phyloP scores from a whole-genome alignment of 2,113 vertebrate species.

The Otolemur garnettii region DNA sequence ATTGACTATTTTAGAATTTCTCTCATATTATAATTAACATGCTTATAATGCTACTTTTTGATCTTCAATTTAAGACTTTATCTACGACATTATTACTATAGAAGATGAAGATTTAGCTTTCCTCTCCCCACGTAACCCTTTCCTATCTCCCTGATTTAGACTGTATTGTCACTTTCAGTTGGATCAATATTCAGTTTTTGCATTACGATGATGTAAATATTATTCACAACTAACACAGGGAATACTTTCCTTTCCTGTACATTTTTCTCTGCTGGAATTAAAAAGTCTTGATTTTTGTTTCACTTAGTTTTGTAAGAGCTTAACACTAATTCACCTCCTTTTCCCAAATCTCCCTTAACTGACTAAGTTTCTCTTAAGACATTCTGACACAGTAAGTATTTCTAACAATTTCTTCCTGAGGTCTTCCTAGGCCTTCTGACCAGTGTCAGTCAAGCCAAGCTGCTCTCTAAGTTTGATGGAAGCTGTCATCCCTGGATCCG shows the following conservation, averaged over 20 bases:
- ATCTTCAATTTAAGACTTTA: conserved; percentile 44
- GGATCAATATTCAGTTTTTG: conserved; percentile 46
- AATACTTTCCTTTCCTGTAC: background rate
- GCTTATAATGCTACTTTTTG: conserved; percentile 39
- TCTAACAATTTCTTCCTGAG: background rate
- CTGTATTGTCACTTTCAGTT: background rate
- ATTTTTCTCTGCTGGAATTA: background rate
- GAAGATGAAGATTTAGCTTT: background rate
- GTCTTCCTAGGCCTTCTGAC: background rate
- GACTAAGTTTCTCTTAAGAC: background rate
- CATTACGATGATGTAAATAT: conserved; percentile 16
- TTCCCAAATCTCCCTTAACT: background rate
- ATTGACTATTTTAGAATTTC: conserved; percentile 62
- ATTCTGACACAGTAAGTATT: background rate
- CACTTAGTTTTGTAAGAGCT: conserved; percentile 8
- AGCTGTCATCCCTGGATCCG: background rate
- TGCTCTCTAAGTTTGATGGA: background rate
- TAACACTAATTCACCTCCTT: background rate
- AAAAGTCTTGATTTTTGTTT: conserved; percentile 39
- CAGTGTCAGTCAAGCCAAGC: background rate
- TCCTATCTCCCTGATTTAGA: background rate
- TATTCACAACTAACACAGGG: background rate
- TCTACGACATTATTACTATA: background rate
- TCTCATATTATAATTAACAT: conserved; percentile 64
- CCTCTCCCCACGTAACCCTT: background rate